Percentiles rank a stretch among this genome's conserved stretches.
phyloP scores from a whole-genome alignment of 2,888 invertebrate species.

The Platycheirus rosarum region DNA sequence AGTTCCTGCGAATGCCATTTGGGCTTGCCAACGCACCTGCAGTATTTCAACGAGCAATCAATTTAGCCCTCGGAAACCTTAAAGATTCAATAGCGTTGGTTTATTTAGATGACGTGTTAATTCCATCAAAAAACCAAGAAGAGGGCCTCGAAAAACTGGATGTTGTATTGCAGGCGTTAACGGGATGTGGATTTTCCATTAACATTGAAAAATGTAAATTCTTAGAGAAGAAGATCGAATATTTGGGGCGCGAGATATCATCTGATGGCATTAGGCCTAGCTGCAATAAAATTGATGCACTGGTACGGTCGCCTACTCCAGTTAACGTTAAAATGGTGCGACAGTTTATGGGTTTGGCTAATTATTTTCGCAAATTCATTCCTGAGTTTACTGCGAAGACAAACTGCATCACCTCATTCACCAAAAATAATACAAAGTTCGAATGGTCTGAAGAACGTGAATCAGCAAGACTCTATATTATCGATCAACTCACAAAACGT shows the following conservation, averaged over 20 bases:
- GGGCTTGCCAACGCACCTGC: slow-evolving; percentile 27
- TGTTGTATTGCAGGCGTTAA: slow-evolving; percentile 3
- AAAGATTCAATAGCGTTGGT: slow-evolving; percentile 19
- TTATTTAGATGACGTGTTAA: slow-evolving; percentile 15
- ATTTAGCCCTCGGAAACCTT: slow-evolving; percentile 6
- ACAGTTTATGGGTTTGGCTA: slow-evolving; percentile 47
- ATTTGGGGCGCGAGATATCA: slow-evolving; percentile 23
- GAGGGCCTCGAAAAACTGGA: slow-evolving; percentile 19
- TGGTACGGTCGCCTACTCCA: slow-evolving; percentile 33
- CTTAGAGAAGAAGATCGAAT: slow-evolving; percentile 14
- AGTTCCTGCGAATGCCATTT: slow-evolving; percentile 14
- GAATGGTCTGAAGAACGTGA: slow-evolving; percentile 37
- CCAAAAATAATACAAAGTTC: slow-evolving; percentile 33
- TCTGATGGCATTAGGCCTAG: slow-evolving; percentile 24
- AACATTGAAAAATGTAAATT: slow-evolving; percentile 20
- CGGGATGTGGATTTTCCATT: not conserved
- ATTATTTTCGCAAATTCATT: slow-evolving; percentile 52
- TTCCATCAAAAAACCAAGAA: slow-evolving; percentile 13
- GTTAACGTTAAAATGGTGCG: slow-evolving; percentile 31
- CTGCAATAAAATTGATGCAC: slow-evolving; percentile 31
- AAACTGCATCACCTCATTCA: slow-evolving; percentile 31
- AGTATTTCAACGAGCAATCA: slow-evolving; percentile 14
- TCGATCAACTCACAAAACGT: slow-evolving; percentile 14
- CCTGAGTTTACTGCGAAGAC: slow-evolving; percentile 47
- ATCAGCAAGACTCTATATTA: slow-evolving; percentile 20